Evolutionary conservation across 2,888 invertebrate genomes (phyloP).

Genomic region (Cetonia aurata): DNA sequence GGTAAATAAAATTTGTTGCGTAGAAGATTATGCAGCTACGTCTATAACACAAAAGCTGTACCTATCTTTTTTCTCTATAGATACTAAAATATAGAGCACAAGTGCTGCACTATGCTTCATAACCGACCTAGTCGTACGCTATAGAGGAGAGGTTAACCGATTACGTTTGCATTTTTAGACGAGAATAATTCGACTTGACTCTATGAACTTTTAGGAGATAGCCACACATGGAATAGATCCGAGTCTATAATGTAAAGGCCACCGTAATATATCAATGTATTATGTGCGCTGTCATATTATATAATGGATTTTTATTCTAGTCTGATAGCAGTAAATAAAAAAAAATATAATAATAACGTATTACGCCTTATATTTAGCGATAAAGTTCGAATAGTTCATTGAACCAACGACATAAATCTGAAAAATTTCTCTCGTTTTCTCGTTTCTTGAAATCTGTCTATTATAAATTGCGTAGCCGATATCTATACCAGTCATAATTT

Average conservation of each 20-base stretch:
- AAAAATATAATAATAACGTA: background rate
- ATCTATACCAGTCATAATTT: too few species aligned
- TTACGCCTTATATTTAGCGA: background rate
- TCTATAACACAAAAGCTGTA: background rate
- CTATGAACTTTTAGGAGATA: constrained; percentile 16
- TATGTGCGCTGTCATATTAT: background rate
- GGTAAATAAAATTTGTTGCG: constrained; percentile 16
- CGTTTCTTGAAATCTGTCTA: too few species aligned
- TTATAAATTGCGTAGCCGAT: too few species aligned
- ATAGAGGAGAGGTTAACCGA: constrained; percentile 11
- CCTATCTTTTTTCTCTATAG: background rate
- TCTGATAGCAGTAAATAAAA: too few species aligned
- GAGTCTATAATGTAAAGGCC: constrained; percentile 1
- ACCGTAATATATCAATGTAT: constrained; percentile 4
- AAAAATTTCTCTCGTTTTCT: constrained; percentile 8
- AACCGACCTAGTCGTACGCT: background rate
- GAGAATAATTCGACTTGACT: constrained; percentile 1
- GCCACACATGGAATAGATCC: constrained; percentile 8
- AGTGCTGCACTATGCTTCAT: too few species aligned
- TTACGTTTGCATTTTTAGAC: constrained; percentile 23
- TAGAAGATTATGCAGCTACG: background rate
- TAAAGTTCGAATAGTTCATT: constrained; percentile 25
- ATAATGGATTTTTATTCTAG: constrained; percentile 15
- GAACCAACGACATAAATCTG: constrained; percentile 23
- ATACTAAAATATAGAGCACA: too few species aligned